These are phyloP conservation scores for Anseranas semipalmata DNA, from an alignment of 2,113 vertebrate genomes.

Conservation along the genomic window DNA sequence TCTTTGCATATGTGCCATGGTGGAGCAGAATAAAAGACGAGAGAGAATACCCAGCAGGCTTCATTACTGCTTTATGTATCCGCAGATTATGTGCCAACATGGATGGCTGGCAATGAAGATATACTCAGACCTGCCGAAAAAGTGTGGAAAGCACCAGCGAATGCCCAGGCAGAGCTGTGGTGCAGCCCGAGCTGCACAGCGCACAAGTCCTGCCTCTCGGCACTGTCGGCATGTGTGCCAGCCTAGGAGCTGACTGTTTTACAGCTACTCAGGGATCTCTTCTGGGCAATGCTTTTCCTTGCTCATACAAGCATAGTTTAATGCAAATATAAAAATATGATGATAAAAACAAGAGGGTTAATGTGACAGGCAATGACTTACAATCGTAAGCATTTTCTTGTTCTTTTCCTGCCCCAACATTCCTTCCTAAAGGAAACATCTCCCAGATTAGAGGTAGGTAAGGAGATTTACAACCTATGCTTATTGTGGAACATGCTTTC, in stretches of 20 bases:
- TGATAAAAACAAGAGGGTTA: background rate
- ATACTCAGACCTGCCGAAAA: background rate
- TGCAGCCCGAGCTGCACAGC: background rate
- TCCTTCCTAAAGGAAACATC: conserved; percentile 2
- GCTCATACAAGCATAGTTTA: background rate
- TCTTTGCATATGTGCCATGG: background rate
- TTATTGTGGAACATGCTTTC: background rate
- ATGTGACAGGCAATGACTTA: background rate
- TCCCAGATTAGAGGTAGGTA: background rate
- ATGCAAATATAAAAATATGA: background rate
- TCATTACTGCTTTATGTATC: background rate
- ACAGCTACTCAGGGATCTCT: background rate
- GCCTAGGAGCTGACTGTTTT: background rate
- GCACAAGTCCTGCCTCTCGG: background rate
- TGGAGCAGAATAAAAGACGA: background rate
- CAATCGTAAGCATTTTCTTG: background rate
- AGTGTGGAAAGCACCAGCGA: background rate
- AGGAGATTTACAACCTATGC: background rate
- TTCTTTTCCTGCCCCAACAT: background rate
- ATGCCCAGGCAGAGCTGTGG: background rate
- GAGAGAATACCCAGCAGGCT: background rate
- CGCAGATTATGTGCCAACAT: background rate
- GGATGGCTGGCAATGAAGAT: background rate
- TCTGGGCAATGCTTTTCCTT: background rate
- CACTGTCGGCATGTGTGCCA: accelerated